Evolutionary conservation across 2,113 vertebrate genomes (phyloP), one percentile per base, ranked within the genome.

Genomic region (Lontra canadensis): DNA sequence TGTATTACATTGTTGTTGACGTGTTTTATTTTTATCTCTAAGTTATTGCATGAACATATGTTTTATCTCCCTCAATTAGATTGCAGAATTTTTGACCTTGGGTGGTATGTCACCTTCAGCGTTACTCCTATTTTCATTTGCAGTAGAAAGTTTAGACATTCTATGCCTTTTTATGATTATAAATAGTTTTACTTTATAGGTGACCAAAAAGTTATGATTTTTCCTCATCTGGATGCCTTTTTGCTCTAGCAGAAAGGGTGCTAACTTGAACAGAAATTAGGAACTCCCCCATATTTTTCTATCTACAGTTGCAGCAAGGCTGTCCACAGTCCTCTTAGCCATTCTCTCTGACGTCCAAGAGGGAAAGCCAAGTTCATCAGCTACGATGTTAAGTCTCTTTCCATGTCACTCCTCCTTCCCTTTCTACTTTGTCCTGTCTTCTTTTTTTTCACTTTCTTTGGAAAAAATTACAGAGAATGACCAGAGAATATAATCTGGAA

Each of bases 11-110:
- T 90, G 88, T 96, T 96, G 96, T 96, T 98, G 95, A 98, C 78
- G 84, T 98, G 95, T 96, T 98, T 97, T 97, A 96, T 97, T 98
- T 98, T 98, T 97, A 97, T 97, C 92, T 96, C 88, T 59, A 93
- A 96, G 95, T 96, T 97, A 95, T 90, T 97, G 96, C 84, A 63
- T 86, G 94, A 84, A 88, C 97, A 97, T 96, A 97, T 96, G 95
- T 92, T 97, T 98, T 96, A 96, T 96, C 94, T 97, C 61, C 71
- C 90, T 96, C 95, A 95, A 90, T 96, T 95, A 96, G 73, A 87
- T 67, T 42, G 57, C 65, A 95, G 76, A 95, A 83, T 94, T 47
- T 96, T 92, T 71, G 34, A 39, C 14, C 92, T 96, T 85, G 96
- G 88, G 81, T 94, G 76, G 49, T 61, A 4, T 31, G 18, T 85